phyloP scores from a whole-genome alignment of 2,797 vertebrate genomes.

The Parotocinclus haroldoi region DNA sequence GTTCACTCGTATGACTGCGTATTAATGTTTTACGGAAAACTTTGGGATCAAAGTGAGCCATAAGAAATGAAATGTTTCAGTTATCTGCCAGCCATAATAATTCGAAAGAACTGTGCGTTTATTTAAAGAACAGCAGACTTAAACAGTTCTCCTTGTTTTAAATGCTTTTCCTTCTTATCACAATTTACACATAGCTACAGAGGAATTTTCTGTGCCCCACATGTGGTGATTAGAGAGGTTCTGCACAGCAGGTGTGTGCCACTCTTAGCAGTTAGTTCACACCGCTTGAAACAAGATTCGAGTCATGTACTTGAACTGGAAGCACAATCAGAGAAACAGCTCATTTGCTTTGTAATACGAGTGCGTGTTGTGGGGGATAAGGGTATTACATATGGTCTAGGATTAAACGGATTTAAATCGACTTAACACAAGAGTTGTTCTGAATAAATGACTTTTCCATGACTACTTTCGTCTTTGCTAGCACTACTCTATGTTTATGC shows the following conservation, averaged over 20 bases:
- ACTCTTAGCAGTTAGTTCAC: conserved; percentile 16
- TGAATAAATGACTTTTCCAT: conserved; percentile 47
- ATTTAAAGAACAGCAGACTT: no score
- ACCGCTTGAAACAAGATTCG: conserved; percentile 20
- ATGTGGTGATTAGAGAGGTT: conserved; percentile 22
- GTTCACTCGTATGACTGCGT: no score
- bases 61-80: no score
- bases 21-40: no score
- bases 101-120: no score
- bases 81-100: no score
- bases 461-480: conserved; percentile 64
- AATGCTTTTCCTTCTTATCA: background rate
- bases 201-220: conserved; percentile 7
- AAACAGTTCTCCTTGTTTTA: no score
- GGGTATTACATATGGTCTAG: conserved; percentile 29
- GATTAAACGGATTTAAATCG: conserved; percentile 37
- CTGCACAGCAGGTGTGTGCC: conserved; percentile 25
- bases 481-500: conserved; percentile 66
- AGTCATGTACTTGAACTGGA: conserved; percentile 8
- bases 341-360: conserved; percentile 8
- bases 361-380: conserved; percentile 17
- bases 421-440: conserved; percentile 27
- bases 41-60: no score
- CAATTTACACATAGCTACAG: conserved; percentile 13
- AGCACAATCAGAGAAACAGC: background rate